Evolutionary conservation across 2,113 vertebrate genomes (phyloP), one percentile per base, ranked within the genome.

Genomic region (Verasper variegatus): DNA sequence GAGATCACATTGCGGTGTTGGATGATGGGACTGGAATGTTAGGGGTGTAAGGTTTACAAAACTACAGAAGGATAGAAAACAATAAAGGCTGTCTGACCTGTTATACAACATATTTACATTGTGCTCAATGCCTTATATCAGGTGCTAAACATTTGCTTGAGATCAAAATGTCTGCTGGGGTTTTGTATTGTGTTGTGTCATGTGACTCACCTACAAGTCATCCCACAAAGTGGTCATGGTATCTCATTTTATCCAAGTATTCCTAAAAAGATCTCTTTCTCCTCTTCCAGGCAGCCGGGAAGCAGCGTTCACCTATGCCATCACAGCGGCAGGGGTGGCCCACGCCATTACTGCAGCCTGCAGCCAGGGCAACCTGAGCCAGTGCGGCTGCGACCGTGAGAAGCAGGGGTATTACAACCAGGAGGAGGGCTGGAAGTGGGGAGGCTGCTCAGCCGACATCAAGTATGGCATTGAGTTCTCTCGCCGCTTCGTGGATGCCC

Each of bases 341-440:
- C 97, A 99, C 0, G 96, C 97, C 0, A 97, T 99, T 90, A 99
- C 98, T 0, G 97, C 97, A 0, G 97, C 98, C 78, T 99, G 98
- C 94, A 99, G 98, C 94, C 97, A 99, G 92, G 98, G 98, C 83
- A 99, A 99, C 94, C 95, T 99, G 84, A 99, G 97, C 92, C 97
- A 98, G 90, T 99, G 98, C 1, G 97, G 98, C 89, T 99, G 98
- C 26, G 98, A 99, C 94, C 95, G 98, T 15, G 97, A 99, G 92
- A 99, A 99, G 92, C 98, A 99, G 91, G 98, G 98, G 56, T 98
- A 97, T 93, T 97, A 97, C 94, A 97, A 97, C 92, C 97, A 98
- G 93, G 97, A 98, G 45, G 97, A 99, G 90, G 97, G 98, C 93
- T 99, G 98, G 98, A 99, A 98, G 91, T 99, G 98, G 98, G 98